phyloP scores from a whole-genome alignment of 2,113 vertebrate species.

The Acanthochromis polyacanthus region DNA sequence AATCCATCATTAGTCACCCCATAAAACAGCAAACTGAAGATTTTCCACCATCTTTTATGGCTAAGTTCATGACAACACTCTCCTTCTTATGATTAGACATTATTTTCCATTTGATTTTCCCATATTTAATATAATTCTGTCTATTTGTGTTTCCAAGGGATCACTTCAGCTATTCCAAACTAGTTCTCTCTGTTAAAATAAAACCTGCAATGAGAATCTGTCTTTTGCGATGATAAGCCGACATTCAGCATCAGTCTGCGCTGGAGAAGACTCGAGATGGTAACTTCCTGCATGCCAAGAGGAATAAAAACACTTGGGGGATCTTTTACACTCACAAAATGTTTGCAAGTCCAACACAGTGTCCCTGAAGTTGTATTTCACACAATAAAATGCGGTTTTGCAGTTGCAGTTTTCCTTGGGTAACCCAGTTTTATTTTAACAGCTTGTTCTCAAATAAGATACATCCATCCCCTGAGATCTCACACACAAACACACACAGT shows the following conservation, averaged over 20 bases:
- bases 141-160: slow-evolving; percentile 27
- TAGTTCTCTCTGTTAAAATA: slow-evolving; percentile 7
- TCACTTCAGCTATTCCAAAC: slow-evolving; percentile 17
- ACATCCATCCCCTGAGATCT: slow-evolving; percentile 39
- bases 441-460: slow-evolving; percentile 57
- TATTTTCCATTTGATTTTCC: slow-evolving; percentile 9
- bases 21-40: slow-evolving; percentile 39
- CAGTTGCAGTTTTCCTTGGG: slow-evolving; percentile 27
- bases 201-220: not conserved
- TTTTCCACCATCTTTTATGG: slow-evolving; percentile 41
- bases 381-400: slow-evolving; percentile 29
- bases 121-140: not conserved
- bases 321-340: slow-evolving; percentile 45
- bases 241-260: not conserved
- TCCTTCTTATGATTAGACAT: not conserved
- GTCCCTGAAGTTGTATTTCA: slow-evolving; percentile 57
- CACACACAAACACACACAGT: slow-evolving; percentile 7
- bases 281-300: slow-evolving; percentile 22
- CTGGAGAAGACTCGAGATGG: slow-evolving; percentile 1
- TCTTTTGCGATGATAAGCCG: slow-evolving; percentile 2
- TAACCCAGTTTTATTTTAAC: slow-evolving; percentile 49
- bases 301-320: slow-evolving; percentile 45
- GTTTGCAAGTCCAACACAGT: slow-evolving; percentile 26
- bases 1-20: slow-evolving; percentile 38
- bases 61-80: slow-evolving; percentile 17